phyloP scores from a whole-genome alignment of 2,888 invertebrate species.

The Heliconius aoede region DNA sequence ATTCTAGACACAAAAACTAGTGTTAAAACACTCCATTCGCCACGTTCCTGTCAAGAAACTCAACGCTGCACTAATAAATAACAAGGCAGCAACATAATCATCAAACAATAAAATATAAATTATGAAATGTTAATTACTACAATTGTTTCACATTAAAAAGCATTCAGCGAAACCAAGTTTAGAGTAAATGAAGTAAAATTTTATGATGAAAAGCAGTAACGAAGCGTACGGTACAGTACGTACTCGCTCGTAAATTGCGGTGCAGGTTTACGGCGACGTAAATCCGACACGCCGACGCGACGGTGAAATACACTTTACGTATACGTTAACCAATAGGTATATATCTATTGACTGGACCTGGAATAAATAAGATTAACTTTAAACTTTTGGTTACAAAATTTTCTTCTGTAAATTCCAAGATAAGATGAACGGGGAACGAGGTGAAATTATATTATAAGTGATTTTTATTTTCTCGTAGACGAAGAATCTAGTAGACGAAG shows the following conservation, averaged over 20 bases:
- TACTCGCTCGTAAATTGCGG: constrained; percentile 27
- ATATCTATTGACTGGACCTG: constrained; percentile 20
- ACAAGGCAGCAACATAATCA: background rate
- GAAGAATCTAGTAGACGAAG: no score
- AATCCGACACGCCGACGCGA: constrained; percentile 28
- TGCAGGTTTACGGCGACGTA: constrained; percentile 28
- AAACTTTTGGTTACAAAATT: no score
- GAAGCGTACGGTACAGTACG: constrained; percentile 23
- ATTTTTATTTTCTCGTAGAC: no score
- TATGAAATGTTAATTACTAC: constrained; percentile 8
- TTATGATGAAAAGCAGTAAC: constrained; percentile 31
- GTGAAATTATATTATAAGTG: no score
- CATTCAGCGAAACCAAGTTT: constrained; percentile 14
- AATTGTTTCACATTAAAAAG: constrained; percentile 8
- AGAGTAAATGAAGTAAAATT: constrained; percentile 25
- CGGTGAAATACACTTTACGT: constrained; percentile 20
- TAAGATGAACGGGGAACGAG: no score
- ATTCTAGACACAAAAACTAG: no score
- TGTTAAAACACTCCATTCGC: no score
- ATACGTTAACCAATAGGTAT: background rate
- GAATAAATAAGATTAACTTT: constrained; percentile 7
- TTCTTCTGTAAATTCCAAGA: no score
- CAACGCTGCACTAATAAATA: no score
- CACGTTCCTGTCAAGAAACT: no score
- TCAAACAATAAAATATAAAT: constrained; percentile 2